Evolutionary conservation across 2,888 invertebrate genomes (phyloP), one percentile per base, ranked within the genome.

Genomic region (Ariolimax columbianus): DNA sequence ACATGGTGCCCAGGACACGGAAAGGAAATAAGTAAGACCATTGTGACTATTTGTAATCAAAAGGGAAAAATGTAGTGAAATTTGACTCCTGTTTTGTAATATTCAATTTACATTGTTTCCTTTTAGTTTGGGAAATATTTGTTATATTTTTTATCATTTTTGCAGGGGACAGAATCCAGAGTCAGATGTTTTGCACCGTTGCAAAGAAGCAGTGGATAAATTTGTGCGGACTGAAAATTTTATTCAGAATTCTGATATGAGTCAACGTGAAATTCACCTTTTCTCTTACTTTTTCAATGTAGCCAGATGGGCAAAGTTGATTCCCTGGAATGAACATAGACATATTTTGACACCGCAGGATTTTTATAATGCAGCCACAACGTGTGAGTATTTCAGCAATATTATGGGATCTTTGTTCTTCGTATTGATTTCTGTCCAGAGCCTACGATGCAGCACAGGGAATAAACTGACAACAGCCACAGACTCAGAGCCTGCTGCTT

Each of bases 231-330:
- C 59, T 63, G 81, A 70, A 4, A 59, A 51, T 26, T 85, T 85
- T 59, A 38, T 77, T 38, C 66, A 77, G 17, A 72, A 36, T 36
- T 38, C 51, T 66, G 90, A 90, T 40, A 77, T 90, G 84, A 95
- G 95, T 70, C 94, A 95, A 36, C 95, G 95, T 87, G 95, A 96
- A 51, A 96, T 98, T 82, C 96, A 96, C 89, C 97, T 97, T 26
- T 98, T 99, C 95, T 98, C 98, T 91, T 99, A 98, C 94, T 99
- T 97, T 95, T 98, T 97, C 94, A 99, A 99, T 93, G 96, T 97
- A 86, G 98, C 98, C 6, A 96, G 96, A 0, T 98, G 98, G 93
- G 96, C 96, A 0, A 97, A 97, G 0, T 95, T 98, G 75, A 96
- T 98, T 68, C 91, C 94, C 89, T 96, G 88, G 89, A 82, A 68